Evolutionary conservation across 1,140 invertebrate species (phyloP).

Genomic region (Drosophila parvula): DNA sequence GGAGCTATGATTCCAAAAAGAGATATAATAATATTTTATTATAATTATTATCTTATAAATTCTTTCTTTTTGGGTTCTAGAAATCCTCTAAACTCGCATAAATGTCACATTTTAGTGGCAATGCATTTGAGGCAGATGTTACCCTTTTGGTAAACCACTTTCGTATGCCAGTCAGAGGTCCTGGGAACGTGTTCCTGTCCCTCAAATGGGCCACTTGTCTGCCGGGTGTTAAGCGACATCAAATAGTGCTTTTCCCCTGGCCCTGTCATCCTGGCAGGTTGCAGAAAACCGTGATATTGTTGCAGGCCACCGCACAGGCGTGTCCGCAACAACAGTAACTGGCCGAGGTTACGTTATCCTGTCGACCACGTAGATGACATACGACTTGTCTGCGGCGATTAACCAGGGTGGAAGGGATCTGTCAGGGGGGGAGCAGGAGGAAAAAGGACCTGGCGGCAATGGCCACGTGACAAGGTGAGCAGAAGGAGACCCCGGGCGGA

Average conservation of each 20-base stretch:
- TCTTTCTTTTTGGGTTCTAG: neutral
- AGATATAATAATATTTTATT: neutral
- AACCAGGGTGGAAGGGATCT: constrained; percentile 24
- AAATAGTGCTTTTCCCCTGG: constrained; percentile 12
- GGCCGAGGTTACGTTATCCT: constrained; percentile 43
- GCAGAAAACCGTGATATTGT: constrained; percentile 21
- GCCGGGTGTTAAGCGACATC: constrained; percentile 47
- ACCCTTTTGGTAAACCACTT: constrained; percentile 27
- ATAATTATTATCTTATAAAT: neutral
- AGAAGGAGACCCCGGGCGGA: constrained; percentile 13
- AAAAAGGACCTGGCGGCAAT: constrained; percentile 18
- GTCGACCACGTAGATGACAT: constrained; percentile 60
- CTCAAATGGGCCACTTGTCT: constrained; percentile 26
- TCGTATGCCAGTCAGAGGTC: constrained; percentile 60
- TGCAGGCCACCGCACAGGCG: constrained; percentile 27
- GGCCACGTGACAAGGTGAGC: constrained; percentile 39
- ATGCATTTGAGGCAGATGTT: constrained; percentile 28
- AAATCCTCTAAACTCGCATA: neutral
- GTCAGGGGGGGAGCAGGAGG: neutral
- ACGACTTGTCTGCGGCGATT: constrained; percentile 69
- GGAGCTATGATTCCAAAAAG: too few species aligned
- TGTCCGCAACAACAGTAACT: constrained; percentile 39
- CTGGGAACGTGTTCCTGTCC: constrained; percentile 39
- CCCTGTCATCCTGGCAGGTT: constrained; percentile 9
- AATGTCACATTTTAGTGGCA: constrained; percentile 7